Percentiles rank a stretch among this genome's conserved stretches.
Evolutionary conservation across 2,888 invertebrate genomes (phyloP).

Genomic region (Cheilosia pagana): DNA sequence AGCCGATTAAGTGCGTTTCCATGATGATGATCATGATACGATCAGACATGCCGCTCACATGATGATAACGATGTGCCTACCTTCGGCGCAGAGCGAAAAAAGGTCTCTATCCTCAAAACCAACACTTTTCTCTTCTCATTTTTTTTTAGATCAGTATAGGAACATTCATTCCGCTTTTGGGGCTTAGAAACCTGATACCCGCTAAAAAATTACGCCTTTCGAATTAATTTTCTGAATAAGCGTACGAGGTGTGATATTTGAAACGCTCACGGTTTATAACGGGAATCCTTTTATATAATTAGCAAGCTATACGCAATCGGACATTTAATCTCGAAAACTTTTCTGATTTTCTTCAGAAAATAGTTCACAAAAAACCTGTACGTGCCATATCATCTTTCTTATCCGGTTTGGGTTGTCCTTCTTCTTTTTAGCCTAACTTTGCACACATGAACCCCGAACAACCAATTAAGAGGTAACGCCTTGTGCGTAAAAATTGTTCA

Average conservation of each 20-base stretch:
- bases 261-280: conserved; percentile 59
- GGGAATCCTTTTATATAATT: conserved; percentile 68
- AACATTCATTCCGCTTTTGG: conserved; percentile 46
- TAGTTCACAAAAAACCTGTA: conserved; percentile 19
- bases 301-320: conserved; percentile 49
- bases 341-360: conserved; percentile 34
- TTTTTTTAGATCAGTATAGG: conserved; percentile 36
- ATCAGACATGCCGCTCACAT: conserved; percentile 73
- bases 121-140: too few species aligned
- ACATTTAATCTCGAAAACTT: conserved; percentile 17
- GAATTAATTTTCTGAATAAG: conserved; percentile 51
- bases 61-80: conserved; percentile 63
- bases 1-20: conserved; percentile 73
- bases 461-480: conserved; percentile 71
- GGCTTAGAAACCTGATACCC: conserved; percentile 66
- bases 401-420: conserved; percentile 35
- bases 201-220: conserved; percentile 70
- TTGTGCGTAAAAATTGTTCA: conserved; percentile 54
- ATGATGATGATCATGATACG: conserved; percentile 73
- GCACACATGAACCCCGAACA: conserved; percentile 33
- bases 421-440: neutral
- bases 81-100: conserved; percentile 28
- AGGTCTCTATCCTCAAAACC: conserved; percentile 54
- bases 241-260: conserved; percentile 63
- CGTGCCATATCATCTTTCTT: conserved; percentile 50